Evolutionary conservation across 2,888 invertebrate genomes (phyloP).

Genomic region (Hirudinaria manillensis): DNA sequence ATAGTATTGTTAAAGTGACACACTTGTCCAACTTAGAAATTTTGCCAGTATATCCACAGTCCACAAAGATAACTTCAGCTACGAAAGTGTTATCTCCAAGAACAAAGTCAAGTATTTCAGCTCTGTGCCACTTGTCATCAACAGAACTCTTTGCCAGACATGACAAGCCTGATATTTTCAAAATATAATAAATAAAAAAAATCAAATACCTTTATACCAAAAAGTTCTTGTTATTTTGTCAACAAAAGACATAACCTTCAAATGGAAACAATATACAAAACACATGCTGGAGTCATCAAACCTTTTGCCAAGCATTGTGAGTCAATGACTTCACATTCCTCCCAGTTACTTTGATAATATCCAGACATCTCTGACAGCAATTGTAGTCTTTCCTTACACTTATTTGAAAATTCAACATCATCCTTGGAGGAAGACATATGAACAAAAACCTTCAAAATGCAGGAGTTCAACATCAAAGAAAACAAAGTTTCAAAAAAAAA

Average conservation of each 20-base stretch:
- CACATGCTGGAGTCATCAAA: not conserved
- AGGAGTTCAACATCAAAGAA: no score
- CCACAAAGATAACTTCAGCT: slow-evolving; percentile 31
- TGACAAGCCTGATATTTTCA: slow-evolving; percentile 59
- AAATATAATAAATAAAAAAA: not conserved
- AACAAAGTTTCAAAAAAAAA: no score
- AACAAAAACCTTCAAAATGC: no score
- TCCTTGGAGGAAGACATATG: no score
- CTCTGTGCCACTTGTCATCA: slow-evolving; percentile 68
- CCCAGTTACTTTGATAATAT: not conserved
- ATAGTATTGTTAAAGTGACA: no score
- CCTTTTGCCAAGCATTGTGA: not conserved
- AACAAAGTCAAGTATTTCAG: slow-evolving; percentile 58
- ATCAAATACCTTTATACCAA: not conserved
- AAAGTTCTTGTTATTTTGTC: slow-evolving; percentile 2
- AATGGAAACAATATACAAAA: not conserved
- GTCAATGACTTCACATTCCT: not conserved
- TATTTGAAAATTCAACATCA: not conserved
- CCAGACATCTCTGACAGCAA: not conserved
- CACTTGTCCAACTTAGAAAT: slow-evolving; percentile 25
- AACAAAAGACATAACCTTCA: not conserved
- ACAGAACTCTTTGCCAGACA: slow-evolving; percentile 64
- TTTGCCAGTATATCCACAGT: slow-evolving; percentile 27
- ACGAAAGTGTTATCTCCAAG: slow-evolving; percentile 39
- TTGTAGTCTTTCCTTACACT: not conserved